A percentile compares a stretch with the other conserved stretches of the same genome.
phyloP scores from a whole-genome alignment of 2,797 vertebrate species.

The Phylloscopus collybita region DNA sequence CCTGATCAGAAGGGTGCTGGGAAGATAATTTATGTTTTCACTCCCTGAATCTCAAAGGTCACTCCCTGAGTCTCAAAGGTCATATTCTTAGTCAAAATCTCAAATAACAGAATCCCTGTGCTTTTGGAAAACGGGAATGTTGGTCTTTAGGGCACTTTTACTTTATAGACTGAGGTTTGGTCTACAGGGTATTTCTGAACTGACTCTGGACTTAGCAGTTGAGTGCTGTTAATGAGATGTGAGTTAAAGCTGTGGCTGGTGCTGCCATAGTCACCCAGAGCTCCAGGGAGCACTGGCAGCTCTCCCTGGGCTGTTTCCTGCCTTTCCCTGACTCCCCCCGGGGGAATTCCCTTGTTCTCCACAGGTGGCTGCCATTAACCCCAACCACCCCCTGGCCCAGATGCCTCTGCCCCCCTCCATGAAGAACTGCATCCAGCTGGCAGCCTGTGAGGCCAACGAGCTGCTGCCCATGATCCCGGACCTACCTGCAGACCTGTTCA shows the following conservation, averaged over 20 bases:
- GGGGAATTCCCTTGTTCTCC: neutral
- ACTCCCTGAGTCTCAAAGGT: neutral
- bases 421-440: conserved; percentile 99
- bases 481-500: conserved; percentile 96
- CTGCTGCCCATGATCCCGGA: conserved; percentile 98
- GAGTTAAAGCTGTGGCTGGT: neutral
- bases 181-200: neutral
- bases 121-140: neutral
- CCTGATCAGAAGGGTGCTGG: neutral
- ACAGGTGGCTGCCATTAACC: conserved; percentile 96
- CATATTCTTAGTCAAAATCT: neutral
- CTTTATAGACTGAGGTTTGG: neutral
- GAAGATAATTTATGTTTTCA: neutral
- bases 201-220: neutral
- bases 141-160: neutral
- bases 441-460: conserved; percentile 93
- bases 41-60: neutral
- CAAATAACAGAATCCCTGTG: neutral
- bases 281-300: neutral
- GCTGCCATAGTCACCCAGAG: neutral
- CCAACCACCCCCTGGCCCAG: conserved; percentile 95
- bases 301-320: neutral
- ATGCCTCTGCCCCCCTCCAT: conserved; percentile 97
- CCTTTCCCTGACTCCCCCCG: too few relatives aligned
- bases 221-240: accelerated